Evolutionary conservation across 2,888 invertebrate genomes (phyloP).

Genomic region (Nineta flava): DNA sequence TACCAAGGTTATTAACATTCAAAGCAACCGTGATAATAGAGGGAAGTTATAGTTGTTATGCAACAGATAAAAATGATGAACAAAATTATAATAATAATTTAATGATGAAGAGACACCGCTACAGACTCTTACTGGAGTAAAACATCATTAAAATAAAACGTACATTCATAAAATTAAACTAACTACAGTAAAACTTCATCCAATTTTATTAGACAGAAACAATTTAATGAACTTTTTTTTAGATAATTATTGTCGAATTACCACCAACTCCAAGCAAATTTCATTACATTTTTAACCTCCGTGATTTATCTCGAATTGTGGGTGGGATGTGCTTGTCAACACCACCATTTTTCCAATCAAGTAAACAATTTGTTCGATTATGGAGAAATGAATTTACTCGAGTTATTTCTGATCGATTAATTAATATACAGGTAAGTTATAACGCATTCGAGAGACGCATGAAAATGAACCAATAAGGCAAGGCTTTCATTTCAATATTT

Average conservation of each 20-base stretch:
- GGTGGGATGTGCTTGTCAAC: slow-evolving; percentile 67
- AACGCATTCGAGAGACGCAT: too few relatives aligned
- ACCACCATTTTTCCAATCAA: slow-evolving; percentile 48
- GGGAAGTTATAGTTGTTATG: too few relatives aligned
- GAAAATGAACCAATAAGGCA: too few relatives aligned
- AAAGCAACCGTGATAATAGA: too few relatives aligned
- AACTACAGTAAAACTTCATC: too few relatives aligned
- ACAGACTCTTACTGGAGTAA: too few relatives aligned
- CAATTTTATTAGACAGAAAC: neutral
- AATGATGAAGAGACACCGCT: too few relatives aligned
- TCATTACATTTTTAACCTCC: slow-evolving; percentile 87
- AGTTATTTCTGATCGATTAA: slow-evolving; percentile 76
- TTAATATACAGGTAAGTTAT: slow-evolving; percentile 37
- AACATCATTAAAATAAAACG: too few relatives aligned
- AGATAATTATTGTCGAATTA: slow-evolving; percentile 57
- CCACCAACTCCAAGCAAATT: slow-evolving; percentile 88
- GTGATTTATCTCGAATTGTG: slow-evolving; percentile 74
- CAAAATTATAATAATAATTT: too few relatives aligned
- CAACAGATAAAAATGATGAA: too few relatives aligned
- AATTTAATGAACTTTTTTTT: slow-evolving; percentile 11
- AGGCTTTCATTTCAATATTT: neutral
- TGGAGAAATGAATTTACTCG: slow-evolving; percentile 86
- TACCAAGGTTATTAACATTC: too few relatives aligned
- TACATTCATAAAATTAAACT: too few relatives aligned
- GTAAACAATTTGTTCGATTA: slow-evolving; percentile 58